phyloP scores from a whole-genome alignment of 2,113 vertebrate genomes.

The Phalacrocorax pelagicus region DNA sequence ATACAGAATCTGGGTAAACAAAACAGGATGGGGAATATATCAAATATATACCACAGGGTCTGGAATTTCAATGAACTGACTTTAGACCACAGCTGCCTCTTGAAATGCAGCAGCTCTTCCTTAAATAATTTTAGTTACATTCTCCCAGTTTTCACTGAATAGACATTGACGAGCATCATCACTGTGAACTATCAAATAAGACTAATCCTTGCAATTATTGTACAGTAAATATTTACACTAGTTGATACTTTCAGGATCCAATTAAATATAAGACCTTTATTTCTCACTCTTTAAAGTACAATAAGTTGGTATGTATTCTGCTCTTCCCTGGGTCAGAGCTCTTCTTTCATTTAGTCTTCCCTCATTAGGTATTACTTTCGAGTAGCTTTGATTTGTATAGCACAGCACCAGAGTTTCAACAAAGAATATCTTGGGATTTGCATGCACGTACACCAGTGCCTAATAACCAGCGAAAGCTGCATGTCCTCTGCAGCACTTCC shows the following conservation, averaged over 20 bases:
- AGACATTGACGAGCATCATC: not conserved
- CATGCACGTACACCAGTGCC: not conserved
- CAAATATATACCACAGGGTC: not conserved
- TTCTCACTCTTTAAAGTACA: not conserved
- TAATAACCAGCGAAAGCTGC: not conserved
- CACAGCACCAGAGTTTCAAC: not conserved
- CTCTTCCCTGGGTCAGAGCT: not conserved
- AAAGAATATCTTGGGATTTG: conserved; percentile 36
- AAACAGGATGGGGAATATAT: not conserved
- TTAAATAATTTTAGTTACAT: not conserved
- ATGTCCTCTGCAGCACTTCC: not conserved
- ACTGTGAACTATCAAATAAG: not conserved
- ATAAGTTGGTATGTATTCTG: not conserved
- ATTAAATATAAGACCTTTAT: not conserved
- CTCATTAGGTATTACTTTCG: conserved; percentile 35
- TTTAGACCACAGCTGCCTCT: not conserved
- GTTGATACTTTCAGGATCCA: not conserved
- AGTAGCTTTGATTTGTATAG: conserved; percentile 9
- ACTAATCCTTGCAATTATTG: not conserved
- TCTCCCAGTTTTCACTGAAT: not conserved
- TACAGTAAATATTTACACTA: conserved; percentile 23
- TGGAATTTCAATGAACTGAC: not conserved
- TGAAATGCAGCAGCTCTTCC: not conserved
- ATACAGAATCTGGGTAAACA: not conserved
- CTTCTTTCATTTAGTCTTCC: not conserved